These are phyloP conservation scores for Drosophila niveifrons DNA, from an alignment of 2,888 invertebrate species.

Conservation along the genomic window DNA sequence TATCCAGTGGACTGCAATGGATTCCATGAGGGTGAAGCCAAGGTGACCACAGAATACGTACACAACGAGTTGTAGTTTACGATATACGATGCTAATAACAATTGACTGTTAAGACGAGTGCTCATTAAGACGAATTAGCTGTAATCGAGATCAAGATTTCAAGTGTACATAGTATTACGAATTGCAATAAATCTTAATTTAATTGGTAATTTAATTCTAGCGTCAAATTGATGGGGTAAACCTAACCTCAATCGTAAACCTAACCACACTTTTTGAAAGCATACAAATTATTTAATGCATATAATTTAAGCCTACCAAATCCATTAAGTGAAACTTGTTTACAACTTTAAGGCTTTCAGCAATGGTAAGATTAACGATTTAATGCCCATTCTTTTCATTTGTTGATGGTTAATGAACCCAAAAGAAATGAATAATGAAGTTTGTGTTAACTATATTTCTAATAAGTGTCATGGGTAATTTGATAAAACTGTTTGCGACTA, in stretches of 20 bases:
- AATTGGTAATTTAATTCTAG: constrained; percentile 33
- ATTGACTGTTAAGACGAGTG: constrained; percentile 45
- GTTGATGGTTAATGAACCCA: constrained; percentile 2
- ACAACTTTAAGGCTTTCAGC: constrained; percentile 2
- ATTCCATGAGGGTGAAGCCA: constrained; percentile 93
- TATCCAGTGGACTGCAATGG: constrained; percentile 90
- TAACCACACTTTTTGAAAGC: background rate
- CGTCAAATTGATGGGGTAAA: background rate
- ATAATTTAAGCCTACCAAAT: background rate
- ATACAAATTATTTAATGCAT: background rate
- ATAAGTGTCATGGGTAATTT: background rate
- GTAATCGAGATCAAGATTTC: constrained; percentile 66
- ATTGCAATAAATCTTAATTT: constrained; percentile 71
- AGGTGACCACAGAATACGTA: constrained; percentile 92
- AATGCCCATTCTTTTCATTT: background rate
- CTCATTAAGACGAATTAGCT: constrained; percentile 63
- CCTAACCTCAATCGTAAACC: background rate
- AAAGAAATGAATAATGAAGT: background rate
- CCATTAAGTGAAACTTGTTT: background rate
- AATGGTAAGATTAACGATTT: background rate
- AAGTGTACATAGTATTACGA: constrained; percentile 76
- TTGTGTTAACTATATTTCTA: background rate
- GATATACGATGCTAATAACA: constrained; percentile 10
- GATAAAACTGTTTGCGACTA: background rate
- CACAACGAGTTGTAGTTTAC: constrained; percentile 91